A percentile compares a stretch with the other conserved stretches of the same genome.
phyloP scores from a whole-genome alignment of 2,888 invertebrate species.

The Melikaiella ostensackeni region DNA sequence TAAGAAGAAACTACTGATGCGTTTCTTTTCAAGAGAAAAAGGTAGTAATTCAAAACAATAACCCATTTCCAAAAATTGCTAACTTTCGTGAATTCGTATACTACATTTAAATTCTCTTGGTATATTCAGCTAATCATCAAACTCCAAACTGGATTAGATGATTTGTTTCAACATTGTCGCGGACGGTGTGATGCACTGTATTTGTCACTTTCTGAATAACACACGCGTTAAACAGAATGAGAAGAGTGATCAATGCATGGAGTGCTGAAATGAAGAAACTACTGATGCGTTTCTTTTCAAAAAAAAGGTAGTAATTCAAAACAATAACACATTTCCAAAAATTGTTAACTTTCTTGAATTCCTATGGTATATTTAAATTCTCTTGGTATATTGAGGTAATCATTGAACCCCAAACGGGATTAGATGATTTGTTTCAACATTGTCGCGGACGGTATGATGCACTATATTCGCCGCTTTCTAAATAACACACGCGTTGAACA shows the following conservation, averaged over 20 bases:
- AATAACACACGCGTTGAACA: conserved; percentile 24
- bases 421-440: conserved; percentile 30
- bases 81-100: no score
- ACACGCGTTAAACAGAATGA: conserved; percentile 15
- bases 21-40: conserved; percentile 21
- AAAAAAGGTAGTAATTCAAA: no score
- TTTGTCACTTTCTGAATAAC: conserved; percentile 37
- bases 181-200: conserved; percentile 16
- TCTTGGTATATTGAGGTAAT: no score
- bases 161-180: conserved; percentile 29
- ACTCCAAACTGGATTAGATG: conserved; percentile 21
- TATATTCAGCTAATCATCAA: no score
- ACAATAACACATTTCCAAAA: no score
- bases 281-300: conserved; percentile 31
- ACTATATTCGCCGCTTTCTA: conserved; percentile 31
- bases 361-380: no score
- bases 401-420: conserved; percentile 37
- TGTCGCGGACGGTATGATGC: conserved; percentile 9
- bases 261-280: conserved; percentile 32
- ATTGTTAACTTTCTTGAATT: no score
- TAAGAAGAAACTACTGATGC: conserved; percentile 36
- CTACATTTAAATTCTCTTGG: no score
- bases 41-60: no score
- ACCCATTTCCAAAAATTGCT: no score
- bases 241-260: conserved; percentile 34